Conservation (phyloP, 2,113 vertebrate species). For the Crypturellus undulatus region DNA sequence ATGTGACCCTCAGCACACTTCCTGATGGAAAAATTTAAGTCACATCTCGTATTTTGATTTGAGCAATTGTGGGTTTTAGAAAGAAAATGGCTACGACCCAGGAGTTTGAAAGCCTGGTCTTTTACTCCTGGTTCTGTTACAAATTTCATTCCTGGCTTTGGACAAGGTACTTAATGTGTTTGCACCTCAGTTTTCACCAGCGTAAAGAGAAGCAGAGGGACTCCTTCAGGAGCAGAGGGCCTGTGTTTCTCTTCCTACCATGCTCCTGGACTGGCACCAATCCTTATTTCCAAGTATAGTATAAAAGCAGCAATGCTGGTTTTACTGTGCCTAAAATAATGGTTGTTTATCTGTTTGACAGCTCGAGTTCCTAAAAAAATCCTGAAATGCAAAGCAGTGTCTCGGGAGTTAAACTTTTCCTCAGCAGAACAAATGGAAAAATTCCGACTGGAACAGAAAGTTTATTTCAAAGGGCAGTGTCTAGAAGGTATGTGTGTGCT, state of each 20-base stretch:
- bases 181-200: slow-evolving; percentile 7
- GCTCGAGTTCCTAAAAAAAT: slow-evolving; percentile 99
- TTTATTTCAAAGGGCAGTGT: slow-evolving; percentile 99
- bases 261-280: background rate
- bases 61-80: background rate
- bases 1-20: background rate
- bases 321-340: background rate
- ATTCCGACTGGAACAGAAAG: slow-evolving; percentile 98
- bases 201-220: background rate
- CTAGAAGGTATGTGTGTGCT: slow-evolving; percentile 88
- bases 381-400: slow-evolving; percentile 97
- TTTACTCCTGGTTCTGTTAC: background rate
- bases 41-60: background rate
- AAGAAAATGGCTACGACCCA: background rate
- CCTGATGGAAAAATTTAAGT: background rate
- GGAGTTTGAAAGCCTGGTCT: background rate
- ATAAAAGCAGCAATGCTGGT: background rate
- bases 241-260: background rate
- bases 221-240: background rate
- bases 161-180: background rate
- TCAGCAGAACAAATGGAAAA: slow-evolving; percentile 98
- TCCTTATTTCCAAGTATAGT: background rate
- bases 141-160: background rate
- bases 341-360: slow-evolving; percentile 72
- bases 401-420: slow-evolving; percentile 97